Percentiles rank a stretch among this genome's conserved stretches.
phyloP scores from a whole-genome alignment of 2,888 invertebrate genomes.

The Euproctis similis region DNA sequence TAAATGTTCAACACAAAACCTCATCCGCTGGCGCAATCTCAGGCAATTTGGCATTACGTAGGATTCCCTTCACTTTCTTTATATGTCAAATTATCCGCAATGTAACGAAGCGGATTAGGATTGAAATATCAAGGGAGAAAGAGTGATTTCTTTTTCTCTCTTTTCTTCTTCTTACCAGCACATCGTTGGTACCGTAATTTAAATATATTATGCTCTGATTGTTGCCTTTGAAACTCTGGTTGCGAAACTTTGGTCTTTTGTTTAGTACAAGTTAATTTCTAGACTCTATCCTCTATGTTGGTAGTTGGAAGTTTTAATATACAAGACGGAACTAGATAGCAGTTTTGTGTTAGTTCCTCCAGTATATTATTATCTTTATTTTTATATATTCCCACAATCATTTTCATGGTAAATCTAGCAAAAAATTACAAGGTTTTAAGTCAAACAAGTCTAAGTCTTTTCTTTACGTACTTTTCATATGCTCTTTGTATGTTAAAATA shows the following conservation, averaged over 20 bases:
- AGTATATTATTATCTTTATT: no score
- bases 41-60: constrained; percentile 24
- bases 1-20: constrained; percentile 4
- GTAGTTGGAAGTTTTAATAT: not conserved
- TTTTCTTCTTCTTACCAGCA: constrained; percentile 26
- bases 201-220: constrained; percentile 46
- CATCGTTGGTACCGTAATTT: constrained; percentile 45
- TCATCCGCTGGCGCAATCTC: constrained; percentile 13
- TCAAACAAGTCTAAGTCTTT: no score
- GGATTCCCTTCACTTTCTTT: constrained; percentile 33
- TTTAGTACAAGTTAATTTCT: constrained; percentile 11
- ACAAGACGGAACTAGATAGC: not conserved
- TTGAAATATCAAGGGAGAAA: constrained; percentile 28
- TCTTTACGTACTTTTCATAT: no score
- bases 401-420: no score
- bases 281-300: constrained; percentile 5
- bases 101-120: constrained; percentile 42
- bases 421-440: no score
- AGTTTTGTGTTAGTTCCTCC: no score
- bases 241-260: constrained; percentile 12
- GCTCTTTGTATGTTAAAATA: no score
- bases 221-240: constrained; percentile 23
- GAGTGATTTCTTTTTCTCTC: no score
- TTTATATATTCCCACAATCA: no score
- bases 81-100: constrained; percentile 36